Evolutionary conservation across 2,113 vertebrate genomes (phyloP), one percentile per base, ranked within the genome.

Genomic region (Parus major): DNA sequence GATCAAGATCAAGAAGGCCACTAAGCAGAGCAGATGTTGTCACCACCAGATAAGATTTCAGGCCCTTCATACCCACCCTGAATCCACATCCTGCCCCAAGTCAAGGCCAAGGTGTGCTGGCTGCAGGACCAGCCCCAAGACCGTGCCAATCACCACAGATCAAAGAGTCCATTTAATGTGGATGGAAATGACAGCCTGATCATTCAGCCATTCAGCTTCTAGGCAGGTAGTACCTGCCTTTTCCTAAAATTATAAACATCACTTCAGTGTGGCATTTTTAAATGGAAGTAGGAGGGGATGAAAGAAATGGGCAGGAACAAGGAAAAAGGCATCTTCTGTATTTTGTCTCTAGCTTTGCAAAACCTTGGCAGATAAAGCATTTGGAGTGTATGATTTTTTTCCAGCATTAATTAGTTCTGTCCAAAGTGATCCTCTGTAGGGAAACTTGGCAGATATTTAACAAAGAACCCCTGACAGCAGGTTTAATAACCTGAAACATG

Each of bases 131-230:
- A 46, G 57, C 56, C 36, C 50, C 17, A n/a, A 47, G 24, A 61
- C 16, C 78, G 31, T 2, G 2, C 1, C 3, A 15, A 82, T 42
- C 33, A 47, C 3, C 35, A 47, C 0, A 1, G 53, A 56, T 53
- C 46, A 68, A 33, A 89, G 18, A 72, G 59, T 5, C 25, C 49
- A 47, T 9, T 75, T n/a, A 28, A 68, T 1, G 16, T 1, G 5
- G 56, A 36, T 2, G 2, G 42, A 31, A 55, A 73, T 11, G 64
- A 77, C 28, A 80, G 41, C 28, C 14, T 14, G 11, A 41, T 41
- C 20, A 29, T 33, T 57, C 2, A 13, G 68, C 50, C 64, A 36
- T 20, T 65, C 72, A 87, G n/a, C 5, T 18, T 19, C n/a, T 49
- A 16, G 12, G 39, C 59, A 28, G 20, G 1, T 23, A 55, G 39